These are phyloP conservation scores for Copsychus sechellarum DNA, from an alignment of 2,113 vertebrate genomes.

Conservation along the genomic window DNA sequence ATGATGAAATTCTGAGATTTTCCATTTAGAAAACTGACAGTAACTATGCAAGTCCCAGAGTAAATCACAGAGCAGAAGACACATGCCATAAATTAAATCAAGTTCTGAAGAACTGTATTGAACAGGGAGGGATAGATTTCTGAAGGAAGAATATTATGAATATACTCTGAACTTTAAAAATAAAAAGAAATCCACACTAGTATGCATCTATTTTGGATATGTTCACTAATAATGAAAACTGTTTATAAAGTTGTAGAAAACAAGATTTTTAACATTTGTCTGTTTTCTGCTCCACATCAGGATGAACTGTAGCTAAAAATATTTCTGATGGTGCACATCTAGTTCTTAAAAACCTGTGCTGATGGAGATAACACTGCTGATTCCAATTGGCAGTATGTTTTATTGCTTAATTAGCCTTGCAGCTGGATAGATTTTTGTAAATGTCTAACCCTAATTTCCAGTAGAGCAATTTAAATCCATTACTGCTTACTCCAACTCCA, in stretches of 20 bases:
- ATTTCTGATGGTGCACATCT: neutral
- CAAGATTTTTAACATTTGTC: neutral
- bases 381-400: neutral
- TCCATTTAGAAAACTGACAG: neutral
- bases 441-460: neutral
- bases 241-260: neutral
- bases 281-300: neutral
- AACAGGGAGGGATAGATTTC: neutral
- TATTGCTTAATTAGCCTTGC: neutral
- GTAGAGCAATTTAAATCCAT: slow-evolving; percentile 18
- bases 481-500: neutral
- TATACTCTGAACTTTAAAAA: neutral
- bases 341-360: neutral
- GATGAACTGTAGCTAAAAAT: neutral
- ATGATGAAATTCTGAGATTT: neutral
- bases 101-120: neutral
- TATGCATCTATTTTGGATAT: neutral
- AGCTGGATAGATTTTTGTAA: neutral
- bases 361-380: neutral
- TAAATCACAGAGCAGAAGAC: neutral
- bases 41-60: neutral
- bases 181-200: neutral
- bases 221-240: neutral
- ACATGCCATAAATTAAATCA: neutral
- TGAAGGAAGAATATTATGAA: neutral